These are phyloP conservation scores for Megalops cyprinoides DNA, from an alignment of 2,797 vertebrate species.

Conservation along the genomic window DNA sequence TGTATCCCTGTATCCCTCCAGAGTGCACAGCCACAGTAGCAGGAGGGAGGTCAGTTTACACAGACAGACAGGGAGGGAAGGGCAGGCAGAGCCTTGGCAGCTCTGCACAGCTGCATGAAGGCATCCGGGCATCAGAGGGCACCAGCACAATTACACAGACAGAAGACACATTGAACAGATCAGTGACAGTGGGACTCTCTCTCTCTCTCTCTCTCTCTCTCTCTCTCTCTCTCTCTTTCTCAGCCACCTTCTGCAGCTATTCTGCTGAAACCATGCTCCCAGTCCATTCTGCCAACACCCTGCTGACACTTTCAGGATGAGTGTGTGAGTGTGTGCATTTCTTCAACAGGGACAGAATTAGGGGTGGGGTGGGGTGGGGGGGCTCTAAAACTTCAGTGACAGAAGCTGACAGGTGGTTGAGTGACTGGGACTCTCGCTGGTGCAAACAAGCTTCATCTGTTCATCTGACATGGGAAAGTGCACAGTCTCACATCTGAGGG, in stretches of 20 bases:
- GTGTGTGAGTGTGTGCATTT: slow-evolving; percentile 28
- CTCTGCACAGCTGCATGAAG: background rate
- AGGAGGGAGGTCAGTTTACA: slow-evolving; percentile 5
- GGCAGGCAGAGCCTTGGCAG: background rate
- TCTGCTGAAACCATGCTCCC: no score
- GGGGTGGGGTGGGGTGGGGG: background rate
- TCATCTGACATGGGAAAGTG: background rate
- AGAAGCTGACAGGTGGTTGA: slow-evolving; percentile 32
- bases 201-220: no score
- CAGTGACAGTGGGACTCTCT: background rate
- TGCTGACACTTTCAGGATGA: background rate
- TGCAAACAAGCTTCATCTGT: background rate
- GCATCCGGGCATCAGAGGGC: background rate
- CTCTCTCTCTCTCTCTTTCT: no score
- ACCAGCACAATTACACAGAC: background rate
- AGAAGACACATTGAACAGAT: background rate
- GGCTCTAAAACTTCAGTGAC: slow-evolving; percentile 22
- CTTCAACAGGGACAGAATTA: background rate
- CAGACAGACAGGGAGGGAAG: background rate
- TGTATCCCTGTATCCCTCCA: background rate
- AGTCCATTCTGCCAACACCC: background rate
- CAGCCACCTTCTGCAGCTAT: background rate
- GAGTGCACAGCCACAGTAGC: background rate
- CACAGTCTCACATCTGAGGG: background rate
- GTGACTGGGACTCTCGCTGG: slow-evolving; percentile 15